These are phyloP conservation scores for Nebria ingens DNA, from an alignment of 1,140 invertebrate genomes.

Conservation along the genomic window DNA sequence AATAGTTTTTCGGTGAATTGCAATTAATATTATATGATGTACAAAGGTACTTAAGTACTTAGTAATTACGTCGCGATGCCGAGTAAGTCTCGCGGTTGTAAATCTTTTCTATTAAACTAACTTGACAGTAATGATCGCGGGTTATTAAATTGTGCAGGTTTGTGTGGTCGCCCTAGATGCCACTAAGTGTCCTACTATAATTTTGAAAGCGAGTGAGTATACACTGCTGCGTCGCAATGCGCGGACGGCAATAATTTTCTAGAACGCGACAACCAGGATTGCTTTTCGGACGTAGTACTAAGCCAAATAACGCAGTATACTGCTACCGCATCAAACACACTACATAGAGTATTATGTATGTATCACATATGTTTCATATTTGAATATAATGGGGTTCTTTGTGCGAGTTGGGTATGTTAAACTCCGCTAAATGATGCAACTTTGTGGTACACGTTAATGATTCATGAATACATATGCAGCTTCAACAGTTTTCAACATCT, in stretches of 20 bases:
- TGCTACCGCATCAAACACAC: too few species aligned
- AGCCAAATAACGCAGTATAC: too few species aligned
- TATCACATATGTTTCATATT: too few species aligned
- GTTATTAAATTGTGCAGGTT: slow-evolving; percentile 9
- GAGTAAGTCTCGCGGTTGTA: neutral
- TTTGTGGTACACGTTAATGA: too few species aligned
- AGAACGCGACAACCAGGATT: too few species aligned
- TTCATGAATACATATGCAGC: too few species aligned
- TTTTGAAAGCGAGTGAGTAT: neutral
- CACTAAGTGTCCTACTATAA: neutral
- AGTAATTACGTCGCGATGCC: slow-evolving; percentile 1
- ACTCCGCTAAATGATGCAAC: too few species aligned
- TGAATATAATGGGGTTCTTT: too few species aligned
- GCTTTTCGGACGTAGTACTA: too few species aligned
- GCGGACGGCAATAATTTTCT: neutral
- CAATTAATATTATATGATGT: slow-evolving; percentile 9
- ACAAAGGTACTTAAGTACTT: slow-evolving; percentile 6
- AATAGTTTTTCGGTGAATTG: slow-evolving; percentile 4
- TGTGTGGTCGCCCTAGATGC: neutral
- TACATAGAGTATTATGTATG: too few species aligned
- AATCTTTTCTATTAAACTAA: slow-evolving; percentile 10
- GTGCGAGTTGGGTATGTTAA: too few species aligned
- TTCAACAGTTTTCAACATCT: too few species aligned
- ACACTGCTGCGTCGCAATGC: neutral
- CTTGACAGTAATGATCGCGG: slow-evolving; percentile 6